Evolutionary conservation across 2,797 vertebrate genomes (phyloP).

Genomic region (Schizopygopsis pylzovi): DNA sequence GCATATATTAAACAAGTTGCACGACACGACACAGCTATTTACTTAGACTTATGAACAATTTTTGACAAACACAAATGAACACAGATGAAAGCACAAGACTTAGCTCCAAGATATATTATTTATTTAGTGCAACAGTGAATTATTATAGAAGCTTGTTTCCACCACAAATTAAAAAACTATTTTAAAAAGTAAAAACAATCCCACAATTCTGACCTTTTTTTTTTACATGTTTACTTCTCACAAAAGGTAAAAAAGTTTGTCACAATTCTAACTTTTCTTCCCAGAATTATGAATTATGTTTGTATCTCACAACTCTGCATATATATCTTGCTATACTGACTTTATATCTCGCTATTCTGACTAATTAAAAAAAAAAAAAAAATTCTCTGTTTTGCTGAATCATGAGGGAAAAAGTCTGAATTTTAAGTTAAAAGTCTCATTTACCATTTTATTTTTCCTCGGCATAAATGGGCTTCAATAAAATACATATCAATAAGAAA

Average conservation of each 20-base stretch:
- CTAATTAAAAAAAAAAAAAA: not conserved
- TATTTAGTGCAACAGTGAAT: not conserved
- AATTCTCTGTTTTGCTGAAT: not conserved
- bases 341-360: not conserved
- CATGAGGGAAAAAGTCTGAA: not conserved
- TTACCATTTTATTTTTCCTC: not conserved
- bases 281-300: not conserved
- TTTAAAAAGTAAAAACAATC: not conserved
- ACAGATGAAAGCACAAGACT: not conserved
- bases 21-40: too few species aligned
- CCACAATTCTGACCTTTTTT: not conserved
- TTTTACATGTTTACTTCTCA: not conserved
- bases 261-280: not conserved
- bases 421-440: not conserved
- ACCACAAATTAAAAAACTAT: not conserved
- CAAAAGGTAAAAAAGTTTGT: not conserved
- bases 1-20: too few species aligned
- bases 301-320: not conserved
- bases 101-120: not conserved
- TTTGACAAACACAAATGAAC: slow-evolving; percentile 14
- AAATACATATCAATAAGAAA: too few species aligned
- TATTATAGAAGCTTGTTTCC: not conserved
- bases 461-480: not conserved
- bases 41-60: too few species aligned
- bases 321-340: not conserved